Percentiles rank a stretch among this genome's conserved stretches.
Conservation (phyloP, 2,888 invertebrate genomes). For the Dryococelus australis region DNA sequence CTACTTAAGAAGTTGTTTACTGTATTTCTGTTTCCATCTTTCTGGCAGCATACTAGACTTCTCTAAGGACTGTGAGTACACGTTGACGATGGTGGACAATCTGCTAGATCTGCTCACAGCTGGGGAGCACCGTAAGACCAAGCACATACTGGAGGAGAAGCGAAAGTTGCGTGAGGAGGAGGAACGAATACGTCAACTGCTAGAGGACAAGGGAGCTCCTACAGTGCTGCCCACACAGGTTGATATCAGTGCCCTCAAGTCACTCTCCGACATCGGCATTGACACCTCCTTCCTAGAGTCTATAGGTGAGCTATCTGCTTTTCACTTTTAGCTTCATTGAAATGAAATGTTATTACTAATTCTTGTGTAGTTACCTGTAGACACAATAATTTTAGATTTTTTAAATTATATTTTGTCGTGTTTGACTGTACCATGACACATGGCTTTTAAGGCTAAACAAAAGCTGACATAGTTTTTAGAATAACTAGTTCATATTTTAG, state of each 20-base stretch:
- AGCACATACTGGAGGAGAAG: constrained; percentile 73
- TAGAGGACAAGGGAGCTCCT: constrained; percentile 45
- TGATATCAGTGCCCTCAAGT: constrained; percentile 46
- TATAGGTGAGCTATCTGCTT: constrained; percentile 60
- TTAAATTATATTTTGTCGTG: too few species aligned
- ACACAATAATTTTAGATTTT: too few species aligned
- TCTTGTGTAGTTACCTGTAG: too few species aligned
- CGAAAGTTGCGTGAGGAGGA: constrained; percentile 71
- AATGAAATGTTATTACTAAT: background rate
- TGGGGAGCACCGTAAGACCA: constrained; percentile 82
- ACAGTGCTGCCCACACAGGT: constrained; percentile 56
- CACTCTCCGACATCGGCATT: constrained; percentile 74
- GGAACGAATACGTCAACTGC: constrained; percentile 61
- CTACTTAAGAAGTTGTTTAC: too few species aligned
- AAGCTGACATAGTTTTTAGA: too few species aligned
- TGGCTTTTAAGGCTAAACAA: too few species aligned
- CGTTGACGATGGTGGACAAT: constrained; percentile 79
- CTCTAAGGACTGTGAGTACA: constrained; percentile 81
- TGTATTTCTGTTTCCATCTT: background rate
- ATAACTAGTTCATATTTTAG: too few species aligned
- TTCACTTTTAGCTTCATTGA: background rate
- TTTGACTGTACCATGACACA: too few species aligned
- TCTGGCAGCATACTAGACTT: constrained; percentile 72
- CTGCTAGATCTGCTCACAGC: constrained; percentile 82
- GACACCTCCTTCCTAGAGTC: constrained; percentile 83